A percentile compares a stretch with the other conserved stretches of the same genome.
These are phyloP conservation scores for Lanistes nyassanus DNA, from an alignment of 1,140 invertebrate species.

Conservation along the genomic window DNA sequence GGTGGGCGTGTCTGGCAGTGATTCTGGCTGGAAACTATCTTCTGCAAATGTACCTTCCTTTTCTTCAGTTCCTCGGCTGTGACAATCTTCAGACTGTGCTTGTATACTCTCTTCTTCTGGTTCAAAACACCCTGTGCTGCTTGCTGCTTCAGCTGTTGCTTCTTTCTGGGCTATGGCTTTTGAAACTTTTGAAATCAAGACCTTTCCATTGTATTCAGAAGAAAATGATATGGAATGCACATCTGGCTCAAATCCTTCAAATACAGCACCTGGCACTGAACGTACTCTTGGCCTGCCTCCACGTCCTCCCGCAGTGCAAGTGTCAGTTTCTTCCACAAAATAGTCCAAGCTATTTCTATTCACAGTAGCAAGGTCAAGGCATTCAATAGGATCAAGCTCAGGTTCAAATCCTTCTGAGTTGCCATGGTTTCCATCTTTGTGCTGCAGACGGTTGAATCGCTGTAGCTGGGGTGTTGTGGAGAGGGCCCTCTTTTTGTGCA, in stretches of 20 bases:
- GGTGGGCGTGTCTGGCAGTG: neutral
- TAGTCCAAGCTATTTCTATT: slow-evolving; percentile 1
- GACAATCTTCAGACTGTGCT: neutral
- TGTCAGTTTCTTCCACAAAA: slow-evolving; percentile 25
- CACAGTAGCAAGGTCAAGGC: slow-evolving; percentile 12
- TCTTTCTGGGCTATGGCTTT: too few species aligned
- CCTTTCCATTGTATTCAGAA: too few species aligned
- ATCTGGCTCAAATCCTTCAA: neutral
- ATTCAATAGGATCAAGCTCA: slow-evolving; percentile 11
- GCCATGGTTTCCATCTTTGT: neutral
- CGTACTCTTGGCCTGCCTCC: neutral
- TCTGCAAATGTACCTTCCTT: too few species aligned
- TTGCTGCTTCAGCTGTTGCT: neutral
- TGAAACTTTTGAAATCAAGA: too few species aligned
- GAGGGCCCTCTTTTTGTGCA: neutral
- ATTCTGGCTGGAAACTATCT: slow-evolving; percentile 25
- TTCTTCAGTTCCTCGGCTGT: neutral
- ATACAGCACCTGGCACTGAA: slow-evolving; percentile 10
- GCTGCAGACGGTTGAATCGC: neutral
- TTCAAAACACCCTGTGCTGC: slow-evolving; percentile 11
- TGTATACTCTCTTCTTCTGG: slow-evolving; percentile 8
- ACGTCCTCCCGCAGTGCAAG: neutral
- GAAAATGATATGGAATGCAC: too few species aligned
- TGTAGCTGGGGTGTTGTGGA: neutral
- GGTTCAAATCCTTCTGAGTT: slow-evolving; percentile 17